Conservation (phyloP, 2,888 invertebrate genomes). For the Drosophila mulleri region DNA sequence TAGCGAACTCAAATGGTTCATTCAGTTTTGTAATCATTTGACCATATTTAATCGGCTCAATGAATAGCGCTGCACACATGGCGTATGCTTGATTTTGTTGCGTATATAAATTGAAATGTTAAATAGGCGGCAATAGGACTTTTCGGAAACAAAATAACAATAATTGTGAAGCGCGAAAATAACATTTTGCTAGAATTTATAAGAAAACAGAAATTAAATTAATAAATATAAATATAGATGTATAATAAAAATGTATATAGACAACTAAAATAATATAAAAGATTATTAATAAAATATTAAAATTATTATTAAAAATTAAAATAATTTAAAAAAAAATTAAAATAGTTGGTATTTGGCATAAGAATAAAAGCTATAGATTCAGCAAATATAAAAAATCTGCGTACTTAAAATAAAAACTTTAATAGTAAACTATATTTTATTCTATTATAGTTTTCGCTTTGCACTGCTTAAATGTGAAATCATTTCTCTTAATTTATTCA, state of each 20-base stretch:
- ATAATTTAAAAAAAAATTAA: too few species aligned
- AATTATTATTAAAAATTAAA: too few species aligned
- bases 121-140: not conserved
- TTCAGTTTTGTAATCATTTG: conserved; percentile 23
- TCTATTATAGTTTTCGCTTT: not conserved
- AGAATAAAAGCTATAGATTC: too few species aligned
- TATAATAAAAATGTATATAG: too few species aligned
- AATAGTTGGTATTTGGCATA: too few species aligned
- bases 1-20: not conserved
- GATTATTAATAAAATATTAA: too few species aligned
- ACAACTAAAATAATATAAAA: too few species aligned
- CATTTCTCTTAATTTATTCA: conserved; percentile 34
- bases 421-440: too few species aligned
- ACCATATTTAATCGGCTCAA: conserved; percentile 37
- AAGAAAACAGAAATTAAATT: not conserved
- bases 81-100: conserved; percentile 40
- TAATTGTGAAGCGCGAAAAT: not conserved
- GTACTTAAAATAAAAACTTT: too few species aligned
- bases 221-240: too few species aligned
- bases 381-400: too few species aligned
- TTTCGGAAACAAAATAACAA: not conserved
- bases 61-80: conserved; percentile 37
- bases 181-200: not conserved
- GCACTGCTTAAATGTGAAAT: conserved; percentile 23
- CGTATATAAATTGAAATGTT: conserved; percentile 11